Percentiles rank a stretch among this genome's conserved stretches.
phyloP scores from a whole-genome alignment of 2,888 invertebrate species.

The Heliconius erato region DNA sequence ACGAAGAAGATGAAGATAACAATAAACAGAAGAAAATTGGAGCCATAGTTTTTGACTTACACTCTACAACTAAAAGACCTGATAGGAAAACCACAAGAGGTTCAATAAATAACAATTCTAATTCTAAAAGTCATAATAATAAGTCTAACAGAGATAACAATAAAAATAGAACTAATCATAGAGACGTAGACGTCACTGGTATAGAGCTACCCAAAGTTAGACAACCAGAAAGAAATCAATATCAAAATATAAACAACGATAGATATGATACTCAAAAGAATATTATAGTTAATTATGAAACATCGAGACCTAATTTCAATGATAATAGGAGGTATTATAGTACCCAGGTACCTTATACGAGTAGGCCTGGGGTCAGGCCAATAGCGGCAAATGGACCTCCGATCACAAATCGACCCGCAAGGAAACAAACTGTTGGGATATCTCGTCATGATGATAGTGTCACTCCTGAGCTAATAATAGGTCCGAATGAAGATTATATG shows the following conservation, averaged over 20 bases:
- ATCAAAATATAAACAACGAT: slow-evolving; percentile 14
- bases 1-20: neutral
- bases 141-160: slow-evolving; percentile 29
- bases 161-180: slow-evolving; percentile 29
- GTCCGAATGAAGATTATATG: slow-evolving; percentile 74
- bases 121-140: slow-evolving; percentile 24
- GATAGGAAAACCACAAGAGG: slow-evolving; percentile 53
- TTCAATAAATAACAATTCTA: slow-evolving; percentile 45
- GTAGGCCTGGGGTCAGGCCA: slow-evolving; percentile 71
- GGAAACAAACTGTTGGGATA: slow-evolving; percentile 50
- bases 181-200: slow-evolving; percentile 19
- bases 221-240: neutral
- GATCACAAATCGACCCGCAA: slow-evolving; percentile 69
- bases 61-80: slow-evolving; percentile 56
- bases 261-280: slow-evolving; percentile 43
- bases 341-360: slow-evolving; percentile 58
- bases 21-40: slow-evolving; percentile 35
- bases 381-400: slow-evolving; percentile 67
- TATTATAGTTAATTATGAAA: slow-evolving; percentile 45
- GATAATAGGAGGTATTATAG: slow-evolving; percentile 51
- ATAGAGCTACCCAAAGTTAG: neutral
- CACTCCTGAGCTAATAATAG: slow-evolving; percentile 64
- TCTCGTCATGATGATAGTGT: slow-evolving; percentile 48
- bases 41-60: slow-evolving; percentile 10
- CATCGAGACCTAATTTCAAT: slow-evolving; percentile 32